Conservation (phyloP, 2,113 vertebrate species). For the Neolamprologus brichardi region DNA sequence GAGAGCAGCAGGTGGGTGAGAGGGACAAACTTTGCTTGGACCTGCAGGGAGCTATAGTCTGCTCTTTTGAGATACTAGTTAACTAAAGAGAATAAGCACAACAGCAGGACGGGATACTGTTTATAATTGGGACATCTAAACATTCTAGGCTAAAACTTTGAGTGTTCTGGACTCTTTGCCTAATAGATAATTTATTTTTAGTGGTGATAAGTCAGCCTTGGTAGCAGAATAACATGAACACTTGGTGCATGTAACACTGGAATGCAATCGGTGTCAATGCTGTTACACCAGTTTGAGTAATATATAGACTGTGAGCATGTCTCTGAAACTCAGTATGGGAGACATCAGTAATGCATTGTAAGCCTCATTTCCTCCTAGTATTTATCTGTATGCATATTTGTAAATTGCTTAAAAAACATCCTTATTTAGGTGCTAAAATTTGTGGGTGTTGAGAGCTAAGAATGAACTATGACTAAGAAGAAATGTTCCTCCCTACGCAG, state of each 20-base stretch:
- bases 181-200: background rate
- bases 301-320: background rate
- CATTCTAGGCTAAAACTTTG: background rate
- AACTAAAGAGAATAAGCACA: background rate
- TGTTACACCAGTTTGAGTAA: background rate
- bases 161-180: background rate
- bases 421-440: conserved; percentile 10
- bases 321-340: background rate
- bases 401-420: conserved; percentile 16
- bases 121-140: background rate
- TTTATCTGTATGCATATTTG: background rate
- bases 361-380: background rate
- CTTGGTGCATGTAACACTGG: background rate
- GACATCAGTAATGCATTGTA: background rate
- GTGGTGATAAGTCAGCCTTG: background rate
- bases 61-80: background rate
- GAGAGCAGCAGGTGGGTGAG: conserved; percentile 66
- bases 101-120: background rate
- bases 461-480: conserved; percentile 44
- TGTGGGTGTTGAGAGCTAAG: conserved; percentile 1
- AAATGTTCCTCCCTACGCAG: conserved; percentile 35
- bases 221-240: background rate
- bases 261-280: background rate
- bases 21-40: background rate
- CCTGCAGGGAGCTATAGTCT: background rate